phyloP scores from a whole-genome alignment of 2,113 vertebrate species.

The Ptilorrhoa leucosticta region DNA sequence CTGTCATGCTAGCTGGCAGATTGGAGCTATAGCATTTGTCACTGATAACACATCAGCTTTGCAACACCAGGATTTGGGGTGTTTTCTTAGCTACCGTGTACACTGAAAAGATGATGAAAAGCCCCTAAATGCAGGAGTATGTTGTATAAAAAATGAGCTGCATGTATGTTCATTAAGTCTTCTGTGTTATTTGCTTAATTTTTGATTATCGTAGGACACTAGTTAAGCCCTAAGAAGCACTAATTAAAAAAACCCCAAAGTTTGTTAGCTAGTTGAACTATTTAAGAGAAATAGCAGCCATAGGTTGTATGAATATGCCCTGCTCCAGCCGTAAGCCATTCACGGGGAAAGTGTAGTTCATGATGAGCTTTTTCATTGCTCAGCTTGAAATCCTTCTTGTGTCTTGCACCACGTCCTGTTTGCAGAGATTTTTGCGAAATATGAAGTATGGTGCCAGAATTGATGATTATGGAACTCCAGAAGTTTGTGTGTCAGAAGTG shows the following conservation, averaged over 20 bases:
- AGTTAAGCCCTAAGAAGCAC: not conserved
- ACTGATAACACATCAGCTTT: not conserved
- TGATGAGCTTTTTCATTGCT: not conserved
- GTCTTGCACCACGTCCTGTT: not conserved
- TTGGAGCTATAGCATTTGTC: not conserved
- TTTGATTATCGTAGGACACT: not conserved
- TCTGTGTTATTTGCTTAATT: not conserved
- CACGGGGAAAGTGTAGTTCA: not conserved
- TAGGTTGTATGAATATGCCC: accelerated
- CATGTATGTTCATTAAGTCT: accelerated
- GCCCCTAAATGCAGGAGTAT: not conserved
- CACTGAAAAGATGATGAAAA: not conserved
- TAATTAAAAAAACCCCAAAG: accelerated
- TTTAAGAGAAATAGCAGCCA: not conserved
- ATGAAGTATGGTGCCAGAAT: not conserved
- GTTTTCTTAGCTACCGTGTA: accelerated
- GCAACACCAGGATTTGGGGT: not conserved
- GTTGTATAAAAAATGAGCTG: not conserved
- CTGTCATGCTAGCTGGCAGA: not conserved
- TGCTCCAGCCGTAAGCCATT: not conserved
- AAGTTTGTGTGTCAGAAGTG: not conserved
- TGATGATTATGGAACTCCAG: not conserved
- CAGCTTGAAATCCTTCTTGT: not conserved
- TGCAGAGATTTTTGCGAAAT: not conserved
- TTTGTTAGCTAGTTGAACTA: not conserved